A percentile compares a stretch with the other conserved stretches of the same genome.
These are phyloP conservation scores for Meteorus sp. DNA, from an alignment of 1,140 invertebrate species.

Conservation along the genomic window DNA sequence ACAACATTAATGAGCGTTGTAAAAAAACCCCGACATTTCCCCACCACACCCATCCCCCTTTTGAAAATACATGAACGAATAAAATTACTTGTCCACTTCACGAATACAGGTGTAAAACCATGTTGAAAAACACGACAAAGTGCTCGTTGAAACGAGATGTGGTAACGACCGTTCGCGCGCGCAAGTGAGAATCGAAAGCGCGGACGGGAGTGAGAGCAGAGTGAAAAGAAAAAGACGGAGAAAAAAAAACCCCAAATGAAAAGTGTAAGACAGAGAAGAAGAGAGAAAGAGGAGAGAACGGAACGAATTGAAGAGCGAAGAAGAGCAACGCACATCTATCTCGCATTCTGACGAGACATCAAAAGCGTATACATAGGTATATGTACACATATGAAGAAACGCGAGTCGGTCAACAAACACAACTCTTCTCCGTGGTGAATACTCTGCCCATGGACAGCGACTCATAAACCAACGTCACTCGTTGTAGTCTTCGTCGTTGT, in stretches of 20 bases:
- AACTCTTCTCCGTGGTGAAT: constrained; percentile 38
- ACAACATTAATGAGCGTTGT: no score
- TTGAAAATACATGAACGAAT: no score
- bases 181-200: no score
- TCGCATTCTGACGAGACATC: constrained; percentile 49
- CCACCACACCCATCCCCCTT: no score
- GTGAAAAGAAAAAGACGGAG: background rate
- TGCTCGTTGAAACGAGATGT: no score
- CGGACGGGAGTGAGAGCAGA: no score
- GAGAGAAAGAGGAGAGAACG: constrained; percentile 21
- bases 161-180: no score
- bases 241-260: constrained; percentile 15
- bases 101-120: constrained; percentile 30
- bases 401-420: constrained; percentile 45
- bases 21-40: no score
- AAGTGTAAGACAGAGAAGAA: constrained; percentile 17
- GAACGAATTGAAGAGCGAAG: constrained; percentile 19
- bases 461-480: constrained; percentile 47
- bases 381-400: no score
- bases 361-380: constrained; percentile 43
- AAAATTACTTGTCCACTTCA: constrained; percentile 25
- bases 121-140: no score
- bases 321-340: constrained; percentile 33
- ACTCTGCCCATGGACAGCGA: no score
- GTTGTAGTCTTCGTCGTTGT: no score